Evolutionary conservation across 2,888 invertebrate genomes (phyloP).

Genomic region (Hydraecia micacea): DNA sequence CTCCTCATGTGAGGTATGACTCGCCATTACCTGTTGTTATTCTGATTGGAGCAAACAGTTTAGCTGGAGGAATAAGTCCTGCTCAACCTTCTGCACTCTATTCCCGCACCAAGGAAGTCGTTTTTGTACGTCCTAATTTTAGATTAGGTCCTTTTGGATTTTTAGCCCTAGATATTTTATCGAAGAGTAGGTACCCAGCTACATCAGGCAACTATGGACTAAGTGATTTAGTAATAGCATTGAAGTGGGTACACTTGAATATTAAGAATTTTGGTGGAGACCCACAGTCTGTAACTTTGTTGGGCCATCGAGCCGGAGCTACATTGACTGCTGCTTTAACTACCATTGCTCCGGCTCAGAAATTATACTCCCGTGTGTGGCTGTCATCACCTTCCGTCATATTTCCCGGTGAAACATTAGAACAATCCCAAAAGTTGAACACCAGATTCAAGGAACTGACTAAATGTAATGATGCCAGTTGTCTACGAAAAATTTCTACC

Average conservation of each 20-base stretch:
- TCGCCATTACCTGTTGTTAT: conserved; percentile 95
- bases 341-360: conserved; percentile 90
- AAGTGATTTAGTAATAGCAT: conserved; percentile 94
- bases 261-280: conserved; percentile 96
- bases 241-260: conserved; percentile 95
- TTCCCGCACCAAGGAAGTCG: conserved; percentile 94
- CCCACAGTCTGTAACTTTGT: conserved; percentile 93
- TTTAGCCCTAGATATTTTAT: conserved; percentile 93
- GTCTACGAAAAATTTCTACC: conserved; percentile 89
- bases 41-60: conserved; percentile 94
- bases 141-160: conserved; percentile 95
- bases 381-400: conserved; percentile 94
- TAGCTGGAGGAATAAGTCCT: conserved; percentile 94
- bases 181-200: conserved; percentile 92
- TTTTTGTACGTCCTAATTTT: conserved; percentile 97
- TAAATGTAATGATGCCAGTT: conserved; percentile 90
- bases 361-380: conserved; percentile 94
- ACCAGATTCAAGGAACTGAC: conserved; percentile 90
- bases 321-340: conserved; percentile 95
- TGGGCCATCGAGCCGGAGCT: conserved; percentile 96
- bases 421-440: conserved; percentile 91
- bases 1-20: conserved; percentile 95
- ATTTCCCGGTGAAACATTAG: conserved; percentile 92
- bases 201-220: conserved; percentile 96
- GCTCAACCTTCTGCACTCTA: conserved; percentile 94